A percentile compares a stretch with the other conserved stretches of the same genome.
phyloP scores from a whole-genome alignment of 2,888 invertebrate genomes.

The Acleris laterana region DNA sequence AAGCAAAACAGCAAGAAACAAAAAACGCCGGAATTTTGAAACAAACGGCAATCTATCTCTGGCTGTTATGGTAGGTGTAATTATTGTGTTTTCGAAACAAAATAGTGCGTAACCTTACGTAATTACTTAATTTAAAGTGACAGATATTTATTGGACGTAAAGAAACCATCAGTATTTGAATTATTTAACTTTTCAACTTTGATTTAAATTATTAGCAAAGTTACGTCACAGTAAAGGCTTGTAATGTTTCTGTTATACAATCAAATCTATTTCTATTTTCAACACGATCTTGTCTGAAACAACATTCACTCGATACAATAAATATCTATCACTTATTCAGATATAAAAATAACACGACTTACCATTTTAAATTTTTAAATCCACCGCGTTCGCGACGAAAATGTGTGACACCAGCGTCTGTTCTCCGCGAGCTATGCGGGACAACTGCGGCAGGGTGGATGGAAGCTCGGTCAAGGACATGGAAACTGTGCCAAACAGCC shows the following conservation, averaged over 20 bases:
- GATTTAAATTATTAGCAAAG: slow-evolving; percentile 30
- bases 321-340: not conserved
- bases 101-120: no score
- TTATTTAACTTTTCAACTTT: not conserved
- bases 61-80: no score
- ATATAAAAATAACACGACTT: slow-evolving; percentile 47
- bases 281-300: not conserved
- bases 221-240: slow-evolving; percentile 37
- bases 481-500: slow-evolving; percentile 75
- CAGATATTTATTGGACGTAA: no score
- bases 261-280: slow-evolving; percentile 26
- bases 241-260: slow-evolving; percentile 41
- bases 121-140: no score
- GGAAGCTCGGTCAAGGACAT: slow-evolving; percentile 72
- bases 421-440: slow-evolving; percentile 61
- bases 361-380: slow-evolving; percentile 67
- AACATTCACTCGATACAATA: not conserved
- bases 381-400: slow-evolving; percentile 50
- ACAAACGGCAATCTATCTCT: no score
- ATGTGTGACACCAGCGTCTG: slow-evolving; percentile 47
- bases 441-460: slow-evolving; percentile 63
- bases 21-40: no score
- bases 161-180: not conserved
- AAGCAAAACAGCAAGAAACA: no score
- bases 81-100: no score